phyloP scores from a whole-genome alignment of 2,888 invertebrate species.

The Ctenicera cuprea region DNA sequence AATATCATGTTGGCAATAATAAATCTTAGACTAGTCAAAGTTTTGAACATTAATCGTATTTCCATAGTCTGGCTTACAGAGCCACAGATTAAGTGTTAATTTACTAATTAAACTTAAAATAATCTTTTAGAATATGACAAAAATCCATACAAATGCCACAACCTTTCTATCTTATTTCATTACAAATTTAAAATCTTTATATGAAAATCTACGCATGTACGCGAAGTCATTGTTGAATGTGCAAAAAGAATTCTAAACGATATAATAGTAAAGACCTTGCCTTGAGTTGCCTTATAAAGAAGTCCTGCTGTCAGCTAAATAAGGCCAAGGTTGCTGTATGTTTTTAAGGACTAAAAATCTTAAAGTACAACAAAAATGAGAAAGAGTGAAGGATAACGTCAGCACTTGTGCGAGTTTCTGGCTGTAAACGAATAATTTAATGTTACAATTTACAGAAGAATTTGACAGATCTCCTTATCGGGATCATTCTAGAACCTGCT shows the following conservation, averaged over 20 bases:
- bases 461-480: conserved; percentile 37
- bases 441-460: conserved; percentile 24
- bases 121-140: too few species aligned
- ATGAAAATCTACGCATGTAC: neutral
- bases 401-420: neutral
- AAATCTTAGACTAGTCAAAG: too few species aligned
- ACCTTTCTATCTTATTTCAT: neutral
- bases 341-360: conserved; percentile 16
- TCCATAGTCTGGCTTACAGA: too few species aligned
- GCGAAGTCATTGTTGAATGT: neutral
- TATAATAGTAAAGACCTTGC: conserved; percentile 38
- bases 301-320: conserved; percentile 28
- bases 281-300: conserved; percentile 35
- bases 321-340: conserved; percentile 33
- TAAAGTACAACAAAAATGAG: neutral
- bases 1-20: too few species aligned
- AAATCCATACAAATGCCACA: neutral
- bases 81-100: too few species aligned
- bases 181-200: neutral
- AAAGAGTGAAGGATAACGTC: neutral
- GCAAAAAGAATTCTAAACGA: conserved; percentile 9
- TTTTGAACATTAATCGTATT: too few species aligned
- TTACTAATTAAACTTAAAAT: too few species aligned
- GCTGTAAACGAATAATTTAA: neutral
- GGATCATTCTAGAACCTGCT: conserved; percentile 35